phyloP scores from a whole-genome alignment of 2,797 vertebrate species.

The Tenualosa thibaudeaui region DNA sequence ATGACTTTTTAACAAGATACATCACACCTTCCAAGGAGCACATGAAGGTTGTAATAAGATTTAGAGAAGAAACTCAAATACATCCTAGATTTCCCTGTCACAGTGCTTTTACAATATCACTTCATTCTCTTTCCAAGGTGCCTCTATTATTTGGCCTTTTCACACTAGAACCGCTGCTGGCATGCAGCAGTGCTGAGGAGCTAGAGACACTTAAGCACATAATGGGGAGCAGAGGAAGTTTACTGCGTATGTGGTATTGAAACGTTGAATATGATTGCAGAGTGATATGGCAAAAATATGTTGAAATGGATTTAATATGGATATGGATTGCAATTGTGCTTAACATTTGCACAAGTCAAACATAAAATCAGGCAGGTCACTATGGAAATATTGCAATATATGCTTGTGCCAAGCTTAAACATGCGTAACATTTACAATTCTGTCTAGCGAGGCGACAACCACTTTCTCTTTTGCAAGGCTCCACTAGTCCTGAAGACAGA shows the following conservation, averaged over 20 bases:
- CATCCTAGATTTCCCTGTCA: neutral
- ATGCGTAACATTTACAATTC: slow-evolving; percentile 22
- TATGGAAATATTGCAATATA: neutral
- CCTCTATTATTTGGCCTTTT: slow-evolving; percentile 1
- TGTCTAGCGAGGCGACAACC: neutral
- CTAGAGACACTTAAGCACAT: neutral
- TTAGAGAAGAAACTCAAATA: neutral
- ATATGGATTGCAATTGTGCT: neutral
- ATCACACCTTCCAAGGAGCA: no score
- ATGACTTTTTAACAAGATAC: no score
- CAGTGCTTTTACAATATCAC: neutral
- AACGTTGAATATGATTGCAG: neutral
- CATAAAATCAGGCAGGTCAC: neutral
- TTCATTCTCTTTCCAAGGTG: neutral
- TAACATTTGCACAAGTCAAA: neutral
- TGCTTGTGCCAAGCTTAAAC: neutral
- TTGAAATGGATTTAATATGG: neutral
- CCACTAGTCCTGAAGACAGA: slow-evolving; percentile 35
- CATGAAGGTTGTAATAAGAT: neutral
- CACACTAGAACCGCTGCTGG: neutral
- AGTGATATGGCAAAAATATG: neutral
- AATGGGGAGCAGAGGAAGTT: neutral
- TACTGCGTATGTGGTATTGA: neutral
- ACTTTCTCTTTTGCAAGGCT: neutral
- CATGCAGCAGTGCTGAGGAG: neutral